A percentile compares a stretch with the other conserved stretches of the same genome.
phyloP scores from a whole-genome alignment of 2,797 vertebrate genomes.

The Emys orbicularis region DNA sequence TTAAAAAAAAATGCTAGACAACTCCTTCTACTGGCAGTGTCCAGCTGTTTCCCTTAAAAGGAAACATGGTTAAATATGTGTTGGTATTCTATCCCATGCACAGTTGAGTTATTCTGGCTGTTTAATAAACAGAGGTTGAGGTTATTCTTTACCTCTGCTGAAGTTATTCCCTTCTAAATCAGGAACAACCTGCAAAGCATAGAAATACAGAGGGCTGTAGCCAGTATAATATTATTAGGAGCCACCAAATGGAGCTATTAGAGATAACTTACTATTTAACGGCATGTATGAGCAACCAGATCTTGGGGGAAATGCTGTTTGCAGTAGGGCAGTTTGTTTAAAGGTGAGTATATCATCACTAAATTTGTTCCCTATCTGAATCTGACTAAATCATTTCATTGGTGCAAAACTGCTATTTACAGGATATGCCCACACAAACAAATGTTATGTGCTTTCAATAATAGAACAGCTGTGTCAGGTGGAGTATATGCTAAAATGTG shows the following conservation, averaged over 20 bases:
- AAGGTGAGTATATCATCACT: neutral
- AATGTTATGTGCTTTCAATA: neutral
- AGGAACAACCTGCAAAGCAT: neutral
- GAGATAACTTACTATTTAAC: neutral
- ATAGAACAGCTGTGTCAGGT: rapidly evolving
- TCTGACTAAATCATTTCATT: neutral
- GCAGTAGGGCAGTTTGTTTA: neutral
- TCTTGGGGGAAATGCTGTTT: neutral
- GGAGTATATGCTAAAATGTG: rapidly evolving
- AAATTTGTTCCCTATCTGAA: neutral
- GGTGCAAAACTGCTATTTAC: rapidly evolving
- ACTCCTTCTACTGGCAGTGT: neutral
- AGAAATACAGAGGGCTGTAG: neutral
- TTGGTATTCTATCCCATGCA: neutral
- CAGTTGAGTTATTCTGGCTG: rapidly evolving
- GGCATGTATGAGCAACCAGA: neutral
- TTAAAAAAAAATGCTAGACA: neutral
- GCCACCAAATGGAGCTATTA: neutral
- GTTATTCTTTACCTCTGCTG: neutral
- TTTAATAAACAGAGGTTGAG: neutral
- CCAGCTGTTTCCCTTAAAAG: neutral
- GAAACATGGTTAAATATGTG: neutral
- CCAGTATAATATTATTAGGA: neutral
- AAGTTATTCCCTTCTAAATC: neutral
- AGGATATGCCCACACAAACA: neutral